Conservation (phyloP, 2,113 vertebrate species). For the Lontra canadensis region DNA sequence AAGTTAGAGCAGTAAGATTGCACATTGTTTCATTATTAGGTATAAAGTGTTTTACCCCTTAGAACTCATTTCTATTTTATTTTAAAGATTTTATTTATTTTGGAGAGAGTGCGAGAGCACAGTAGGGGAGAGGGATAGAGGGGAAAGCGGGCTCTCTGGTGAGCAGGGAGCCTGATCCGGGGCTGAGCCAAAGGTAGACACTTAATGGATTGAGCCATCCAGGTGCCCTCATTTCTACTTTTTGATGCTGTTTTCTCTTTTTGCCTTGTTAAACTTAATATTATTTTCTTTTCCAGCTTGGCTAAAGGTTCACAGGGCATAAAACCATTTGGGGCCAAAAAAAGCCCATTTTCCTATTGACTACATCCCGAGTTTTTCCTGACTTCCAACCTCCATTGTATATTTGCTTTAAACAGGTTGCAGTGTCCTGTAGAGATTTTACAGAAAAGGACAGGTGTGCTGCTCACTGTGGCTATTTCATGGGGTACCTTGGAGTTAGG, state of each 20-base stretch:
- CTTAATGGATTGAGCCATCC: neutral
- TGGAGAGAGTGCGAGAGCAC: too few relatives aligned
- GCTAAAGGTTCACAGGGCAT: neutral
- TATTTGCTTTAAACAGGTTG: neutral
- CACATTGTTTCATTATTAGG: neutral
- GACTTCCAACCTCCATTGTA: neutral
- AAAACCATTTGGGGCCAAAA: neutral
- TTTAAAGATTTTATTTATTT: too few relatives aligned
- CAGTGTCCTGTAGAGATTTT: neutral
- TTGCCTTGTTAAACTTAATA: neutral
- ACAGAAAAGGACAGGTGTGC: neutral
- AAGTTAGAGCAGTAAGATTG: neutral
- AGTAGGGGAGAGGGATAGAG: neutral
- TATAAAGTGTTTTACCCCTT: neutral
- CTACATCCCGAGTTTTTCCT: neutral
- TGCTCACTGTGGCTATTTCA: neutral
- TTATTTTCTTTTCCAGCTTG: neutral
- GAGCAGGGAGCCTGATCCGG: neutral
- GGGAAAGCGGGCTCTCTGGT: neutral
- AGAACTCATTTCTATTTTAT: neutral
- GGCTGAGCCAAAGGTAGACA: neutral
- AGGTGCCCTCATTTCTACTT: neutral
- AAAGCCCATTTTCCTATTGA: neutral
- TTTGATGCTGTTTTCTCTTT: slow-evolving; percentile 1
- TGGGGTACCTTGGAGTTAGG: neutral